Conservation (phyloP, 2,113 vertebrate genomes). For the Lonchura striata region DNA sequence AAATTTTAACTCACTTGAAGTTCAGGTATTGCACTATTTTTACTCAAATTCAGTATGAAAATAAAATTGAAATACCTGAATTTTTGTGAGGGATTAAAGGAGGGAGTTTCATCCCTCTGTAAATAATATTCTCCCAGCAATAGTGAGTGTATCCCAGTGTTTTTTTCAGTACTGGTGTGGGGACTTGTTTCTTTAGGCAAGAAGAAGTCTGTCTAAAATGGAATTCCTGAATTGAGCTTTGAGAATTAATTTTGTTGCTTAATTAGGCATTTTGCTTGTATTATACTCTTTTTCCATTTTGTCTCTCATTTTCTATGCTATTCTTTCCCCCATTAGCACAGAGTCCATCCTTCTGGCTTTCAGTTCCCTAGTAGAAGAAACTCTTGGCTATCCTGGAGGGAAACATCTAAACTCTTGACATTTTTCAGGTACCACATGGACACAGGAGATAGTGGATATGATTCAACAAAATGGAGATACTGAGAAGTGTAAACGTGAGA, state of each 20-base stretch:
- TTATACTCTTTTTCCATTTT: not conserved
- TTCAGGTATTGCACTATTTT: not conserved
- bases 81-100: not conserved
- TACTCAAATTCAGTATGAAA: not conserved
- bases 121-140: not conserved
- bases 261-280: not conserved
- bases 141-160: not conserved
- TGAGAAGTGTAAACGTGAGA: conserved; percentile 62
- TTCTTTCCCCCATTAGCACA: not conserved
- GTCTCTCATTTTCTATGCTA: not conserved
- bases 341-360: not conserved
- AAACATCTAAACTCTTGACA: not conserved
- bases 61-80: not conserved
- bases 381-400: not conserved
- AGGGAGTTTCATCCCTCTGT: not conserved
- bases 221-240: not conserved
- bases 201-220: not conserved
- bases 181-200: not conserved
- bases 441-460: conserved; percentile 77
- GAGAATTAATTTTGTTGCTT: not conserved
- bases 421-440: conserved; percentile 76
- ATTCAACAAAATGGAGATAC: conserved; percentile 66
- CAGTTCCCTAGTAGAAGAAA: not conserved
- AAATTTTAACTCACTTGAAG: not conserved
- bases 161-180: not conserved